Evolutionary conservation across 2,797 vertebrate genomes (phyloP).

Genomic region (Netta rufina): DNA sequence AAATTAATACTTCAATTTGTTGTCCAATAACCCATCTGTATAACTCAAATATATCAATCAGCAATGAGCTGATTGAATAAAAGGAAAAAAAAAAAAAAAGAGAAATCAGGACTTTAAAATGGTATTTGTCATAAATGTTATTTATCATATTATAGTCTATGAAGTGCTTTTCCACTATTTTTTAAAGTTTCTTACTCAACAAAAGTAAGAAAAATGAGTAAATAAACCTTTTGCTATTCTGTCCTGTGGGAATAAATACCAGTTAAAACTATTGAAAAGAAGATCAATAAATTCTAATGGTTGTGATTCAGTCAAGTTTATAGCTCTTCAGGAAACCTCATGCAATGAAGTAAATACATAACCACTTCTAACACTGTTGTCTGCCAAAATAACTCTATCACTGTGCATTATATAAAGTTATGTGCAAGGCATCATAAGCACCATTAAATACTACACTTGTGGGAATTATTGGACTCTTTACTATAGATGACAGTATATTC

Average conservation of each 20-base stretch:
- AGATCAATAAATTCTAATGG: constrained; percentile 43
- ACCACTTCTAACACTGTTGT: constrained; percentile 34
- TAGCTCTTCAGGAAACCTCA: constrained; percentile 40
- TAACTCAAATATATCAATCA: not conserved
- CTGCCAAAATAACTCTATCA: constrained; percentile 42
- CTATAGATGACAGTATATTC: not conserved
- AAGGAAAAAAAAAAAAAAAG: not conserved
- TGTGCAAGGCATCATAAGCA: not conserved
- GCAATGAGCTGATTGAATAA: not conserved
- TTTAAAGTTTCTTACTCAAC: constrained; percentile 8
- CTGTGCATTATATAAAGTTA: constrained; percentile 9
- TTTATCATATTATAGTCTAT: constrained; percentile 1
- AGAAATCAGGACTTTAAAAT: not conserved
- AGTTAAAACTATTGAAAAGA: constrained; percentile 57
- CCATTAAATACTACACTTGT: constrained; percentile 15
- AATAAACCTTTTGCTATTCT: constrained; percentile 35
- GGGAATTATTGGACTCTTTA: not conserved
- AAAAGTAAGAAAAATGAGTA: constrained; percentile 12
- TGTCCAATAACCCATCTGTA: not conserved
- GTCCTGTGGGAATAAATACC: constrained; percentile 25
- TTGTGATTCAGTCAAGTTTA: constrained; percentile 54
- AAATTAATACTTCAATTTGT: not conserved
- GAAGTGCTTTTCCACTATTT: not conserved
- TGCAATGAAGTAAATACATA: not conserved
- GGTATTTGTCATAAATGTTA: not conserved